Evolutionary conservation across 2,888 invertebrate species (phyloP).

Genomic region (Cheilosia impressa): DNA sequence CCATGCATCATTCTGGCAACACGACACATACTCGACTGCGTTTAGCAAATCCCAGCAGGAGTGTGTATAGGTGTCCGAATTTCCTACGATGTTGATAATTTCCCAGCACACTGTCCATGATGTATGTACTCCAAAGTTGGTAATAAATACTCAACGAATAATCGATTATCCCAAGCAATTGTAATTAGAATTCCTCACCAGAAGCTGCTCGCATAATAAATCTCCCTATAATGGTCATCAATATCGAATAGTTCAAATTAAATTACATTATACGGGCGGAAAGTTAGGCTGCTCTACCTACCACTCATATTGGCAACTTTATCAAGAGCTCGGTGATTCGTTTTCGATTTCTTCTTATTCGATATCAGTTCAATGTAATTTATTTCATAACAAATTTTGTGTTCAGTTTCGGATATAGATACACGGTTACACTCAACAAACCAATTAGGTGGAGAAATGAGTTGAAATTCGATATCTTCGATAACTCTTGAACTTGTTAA

Average conservation of each 20-base stretch:
- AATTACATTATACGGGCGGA: conserved; percentile 18
- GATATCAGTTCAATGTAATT: conserved; percentile 1
- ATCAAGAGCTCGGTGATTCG: conserved; percentile 23
- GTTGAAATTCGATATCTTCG: conserved; percentile 59
- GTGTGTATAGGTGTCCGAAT: neutral
- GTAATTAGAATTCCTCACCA: conserved; percentile 30
- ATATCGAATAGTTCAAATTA: conserved; percentile 16
- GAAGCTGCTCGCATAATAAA: conserved; percentile 18
- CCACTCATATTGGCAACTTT: conserved; percentile 26
- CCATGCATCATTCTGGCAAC: no score
- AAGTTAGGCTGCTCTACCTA: conserved; percentile 17
- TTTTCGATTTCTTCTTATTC: conserved; percentile 12
- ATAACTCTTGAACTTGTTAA: conserved; percentile 54
- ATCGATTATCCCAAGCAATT: conserved; percentile 36
- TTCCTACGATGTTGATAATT: neutral
- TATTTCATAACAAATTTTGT: conserved; percentile 15
- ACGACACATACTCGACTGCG: neutral
- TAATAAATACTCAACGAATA: conserved; percentile 27
- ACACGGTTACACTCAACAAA: conserved; percentile 39
- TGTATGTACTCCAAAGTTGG: neutral
- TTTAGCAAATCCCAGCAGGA: neutral
- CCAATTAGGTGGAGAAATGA: conserved; percentile 61
- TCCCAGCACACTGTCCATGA: neutral
- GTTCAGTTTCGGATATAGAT: no score
- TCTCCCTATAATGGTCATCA: conserved; percentile 1